Conservation (phyloP, 1,140 invertebrate genomes). For the Conopomorpha cramerella region DNA sequence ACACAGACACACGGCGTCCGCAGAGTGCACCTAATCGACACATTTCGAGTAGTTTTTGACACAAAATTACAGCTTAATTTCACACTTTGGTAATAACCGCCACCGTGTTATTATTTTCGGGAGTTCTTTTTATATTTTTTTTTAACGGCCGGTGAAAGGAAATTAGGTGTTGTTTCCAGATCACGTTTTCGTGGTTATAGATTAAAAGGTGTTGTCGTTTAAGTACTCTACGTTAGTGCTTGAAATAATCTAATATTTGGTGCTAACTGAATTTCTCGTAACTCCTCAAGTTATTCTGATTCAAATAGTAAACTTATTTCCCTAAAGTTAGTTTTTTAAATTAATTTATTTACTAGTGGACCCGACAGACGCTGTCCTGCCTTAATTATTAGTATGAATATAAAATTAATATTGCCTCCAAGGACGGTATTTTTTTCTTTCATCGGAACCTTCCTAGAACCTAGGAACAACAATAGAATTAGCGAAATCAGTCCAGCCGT, state of each 20-base stretch:
- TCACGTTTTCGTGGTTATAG: background rate
- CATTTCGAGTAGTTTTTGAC: no score
- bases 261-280: no score
- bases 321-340: background rate
- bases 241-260: background rate
- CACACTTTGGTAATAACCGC: slow-evolving; percentile 45
- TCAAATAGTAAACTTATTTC: background rate
- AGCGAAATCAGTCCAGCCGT: no score
- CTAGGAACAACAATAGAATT: no score
- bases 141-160: background rate
- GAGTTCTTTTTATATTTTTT: background rate
- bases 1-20: background rate
- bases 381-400: no score
- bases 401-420: no score
- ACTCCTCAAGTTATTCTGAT: no score
- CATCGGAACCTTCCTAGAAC: no score
- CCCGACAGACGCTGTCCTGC: no score
- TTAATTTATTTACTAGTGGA: no score
- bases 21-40: slow-evolving; percentile 30
- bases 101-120: slow-evolving; percentile 4
- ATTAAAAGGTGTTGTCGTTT: background rate
- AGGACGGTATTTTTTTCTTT: no score
- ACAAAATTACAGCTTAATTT: slow-evolving; percentile 43
- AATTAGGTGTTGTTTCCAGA: background rate
- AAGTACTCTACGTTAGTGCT: background rate